Conservation (phyloP, 1,140 invertebrate species). For the Sminthurides bifidus region DNA sequence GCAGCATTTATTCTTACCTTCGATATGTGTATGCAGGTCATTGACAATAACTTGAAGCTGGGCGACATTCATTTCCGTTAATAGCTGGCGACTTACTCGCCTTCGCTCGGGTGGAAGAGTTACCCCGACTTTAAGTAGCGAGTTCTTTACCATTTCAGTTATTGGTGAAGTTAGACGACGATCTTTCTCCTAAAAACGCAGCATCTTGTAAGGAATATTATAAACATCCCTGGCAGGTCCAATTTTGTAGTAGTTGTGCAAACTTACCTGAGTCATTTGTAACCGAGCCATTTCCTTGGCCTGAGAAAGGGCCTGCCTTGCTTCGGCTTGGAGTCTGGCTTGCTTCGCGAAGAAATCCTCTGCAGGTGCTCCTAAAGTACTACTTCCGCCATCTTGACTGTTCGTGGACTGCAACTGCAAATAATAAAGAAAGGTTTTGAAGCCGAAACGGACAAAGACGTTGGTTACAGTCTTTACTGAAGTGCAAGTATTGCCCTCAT, state of each 20-base stretch:
- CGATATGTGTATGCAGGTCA: conserved; percentile 84
- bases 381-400: too few relatives aligned
- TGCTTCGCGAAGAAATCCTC: conserved; percentile 68
- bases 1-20: conserved; percentile 41
- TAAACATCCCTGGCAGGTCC: background rate
- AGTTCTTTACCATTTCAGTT: conserved; percentile 65
- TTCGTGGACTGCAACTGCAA: too few relatives aligned
- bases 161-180: conserved; percentile 39
- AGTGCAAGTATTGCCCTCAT: too few relatives aligned
- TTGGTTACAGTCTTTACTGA: too few relatives aligned
- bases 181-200: conserved; percentile 27
- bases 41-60: conserved; percentile 90
- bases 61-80: conserved; percentile 87
- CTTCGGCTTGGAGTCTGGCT: conserved; percentile 75
- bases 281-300: conserved; percentile 82
- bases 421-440: too few relatives aligned
- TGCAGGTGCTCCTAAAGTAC: conserved; percentile 37
- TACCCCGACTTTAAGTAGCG: conserved; percentile 66
- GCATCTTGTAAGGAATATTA: background rate
- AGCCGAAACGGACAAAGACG: too few relatives aligned
- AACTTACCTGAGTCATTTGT: conserved; percentile 74
- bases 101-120: conserved; percentile 66
- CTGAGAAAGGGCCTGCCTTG: conserved; percentile 75
- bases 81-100: conserved; percentile 63
- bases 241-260: background rate